Conservation (phyloP, 2,113 vertebrate genomes). For the Lipotes vexillifer region DNA sequence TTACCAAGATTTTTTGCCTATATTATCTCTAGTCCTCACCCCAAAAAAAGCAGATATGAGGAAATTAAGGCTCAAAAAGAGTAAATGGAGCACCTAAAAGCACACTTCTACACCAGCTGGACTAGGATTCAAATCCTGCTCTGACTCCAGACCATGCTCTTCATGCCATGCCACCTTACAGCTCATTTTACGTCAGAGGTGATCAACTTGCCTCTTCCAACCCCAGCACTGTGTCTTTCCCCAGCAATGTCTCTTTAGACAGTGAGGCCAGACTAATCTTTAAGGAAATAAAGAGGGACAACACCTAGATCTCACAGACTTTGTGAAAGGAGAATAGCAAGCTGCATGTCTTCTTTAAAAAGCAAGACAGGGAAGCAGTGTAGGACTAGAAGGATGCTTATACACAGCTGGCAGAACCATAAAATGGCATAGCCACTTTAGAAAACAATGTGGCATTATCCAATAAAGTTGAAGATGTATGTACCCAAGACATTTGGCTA, state of each 20-base stretch:
- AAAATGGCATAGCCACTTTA: not conserved
- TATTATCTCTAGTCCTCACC: not conserved
- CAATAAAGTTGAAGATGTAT: not conserved
- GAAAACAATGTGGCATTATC: not conserved
- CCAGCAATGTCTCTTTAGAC: not conserved
- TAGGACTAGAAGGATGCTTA: not conserved
- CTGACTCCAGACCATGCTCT: not conserved
- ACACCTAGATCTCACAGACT: not conserved
- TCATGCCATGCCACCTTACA: not conserved
- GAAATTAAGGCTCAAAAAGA: not conserved
- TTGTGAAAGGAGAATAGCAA: not conserved
- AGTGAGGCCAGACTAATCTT: not conserved
- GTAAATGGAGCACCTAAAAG: not conserved
- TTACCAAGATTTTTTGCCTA: not conserved
- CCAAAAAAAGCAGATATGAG: not conserved
- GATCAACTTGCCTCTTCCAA: not conserved
- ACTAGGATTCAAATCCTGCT: not conserved
- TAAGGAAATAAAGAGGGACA: not conserved
- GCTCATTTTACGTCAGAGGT: not conserved
- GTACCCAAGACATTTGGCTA: not conserved
- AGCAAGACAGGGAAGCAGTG: not conserved
- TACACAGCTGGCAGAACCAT: not conserved
- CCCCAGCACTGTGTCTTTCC: not conserved
- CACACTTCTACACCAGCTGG: not conserved
- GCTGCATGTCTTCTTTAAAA: not conserved